A percentile compares a stretch with the other conserved stretches of the same genome.
phyloP scores from a whole-genome alignment of 1,140 invertebrate genomes.

The Nasonia giraulti region DNA sequence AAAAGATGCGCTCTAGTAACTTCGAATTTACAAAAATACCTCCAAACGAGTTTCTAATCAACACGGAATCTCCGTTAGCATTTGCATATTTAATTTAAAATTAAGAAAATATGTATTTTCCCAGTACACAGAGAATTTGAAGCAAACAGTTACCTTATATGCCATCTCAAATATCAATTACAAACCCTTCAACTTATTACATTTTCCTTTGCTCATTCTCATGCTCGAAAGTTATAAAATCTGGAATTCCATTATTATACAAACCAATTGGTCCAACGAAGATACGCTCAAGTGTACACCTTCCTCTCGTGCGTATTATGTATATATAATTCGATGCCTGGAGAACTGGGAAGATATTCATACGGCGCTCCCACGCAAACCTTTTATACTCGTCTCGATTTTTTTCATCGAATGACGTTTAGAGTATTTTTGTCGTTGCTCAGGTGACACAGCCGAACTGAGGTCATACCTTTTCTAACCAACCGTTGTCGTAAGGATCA shows the following conservation, averaged over 20 bases:
- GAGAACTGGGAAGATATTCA: background rate
- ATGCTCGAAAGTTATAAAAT: too few relatives aligned
- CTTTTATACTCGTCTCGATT: background rate
- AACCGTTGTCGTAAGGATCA: background rate
- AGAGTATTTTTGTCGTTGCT: slow-evolving; percentile 6
- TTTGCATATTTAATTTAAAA: background rate
- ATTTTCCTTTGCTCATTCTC: too few relatives aligned
- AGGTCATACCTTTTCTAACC: slow-evolving; percentile 20
- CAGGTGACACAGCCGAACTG: slow-evolving; percentile 33
- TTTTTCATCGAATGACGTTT: slow-evolving; percentile 24
- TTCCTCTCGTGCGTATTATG: too few relatives aligned
- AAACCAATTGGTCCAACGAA: too few relatives aligned
- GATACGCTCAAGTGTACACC: too few relatives aligned
- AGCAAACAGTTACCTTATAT: background rate
- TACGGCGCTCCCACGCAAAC: background rate
- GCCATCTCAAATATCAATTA: too few relatives aligned
- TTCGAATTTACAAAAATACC: background rate
- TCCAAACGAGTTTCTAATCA: background rate
- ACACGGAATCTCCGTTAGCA: background rate
- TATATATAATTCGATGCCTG: too few relatives aligned
- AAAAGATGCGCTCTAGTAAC: background rate
- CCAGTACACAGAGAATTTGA: background rate
- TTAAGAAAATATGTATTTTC: background rate
- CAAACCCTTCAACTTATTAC: too few relatives aligned
- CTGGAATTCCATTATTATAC: too few relatives aligned